Base-by-base conservation (phyloP, 2,797 vertebrate species). In the Pitangus sulphuratus region DNA sequence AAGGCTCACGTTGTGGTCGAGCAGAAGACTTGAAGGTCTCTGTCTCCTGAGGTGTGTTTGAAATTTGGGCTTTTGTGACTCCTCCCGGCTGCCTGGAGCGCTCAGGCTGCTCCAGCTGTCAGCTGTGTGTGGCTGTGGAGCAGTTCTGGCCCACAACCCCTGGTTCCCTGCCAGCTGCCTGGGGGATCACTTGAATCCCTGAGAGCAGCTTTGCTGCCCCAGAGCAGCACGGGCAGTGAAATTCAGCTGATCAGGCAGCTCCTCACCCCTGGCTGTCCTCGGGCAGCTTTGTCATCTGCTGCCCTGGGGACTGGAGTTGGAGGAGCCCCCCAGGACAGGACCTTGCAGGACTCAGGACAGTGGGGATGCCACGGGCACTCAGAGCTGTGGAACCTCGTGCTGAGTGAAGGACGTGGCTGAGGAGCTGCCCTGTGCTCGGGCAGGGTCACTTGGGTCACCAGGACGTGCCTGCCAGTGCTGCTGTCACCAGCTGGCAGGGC, bases 281-380 rank as follows among this genome's bases (percentile, higher is more conserved):
- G 1, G 0, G 0, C 9, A 62, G 48, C 62, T 35, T 5, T 77
- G 76, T 42, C 75, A 35, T 9, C n/a, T 61, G 54, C 84, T 64
- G 69, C 14, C 64, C 31, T 30, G 72, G 12, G 45, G 83, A 2
- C 35, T 37, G 24, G 37, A 6, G 13, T 8, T 31, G 9, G 22
- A 17, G 62, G 37, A 83, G 58, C 62, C 57, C 20, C n/a, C 0
- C 44, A 33, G 61, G 44, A 14, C 30, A 54, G 76, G 60, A 15
- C 14, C 26, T 44, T 30, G 51, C 18, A 3, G 60, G 25, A 8
- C 42, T 24, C 7, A 9, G 70, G 53, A 4, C 25, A 53, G 60
- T 0, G 1, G 11, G 76, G 70, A 9, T 48, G 58, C 24, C 9
- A 3, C 1, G 1, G 84, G 8, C 12, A 4, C n/a, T 16, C 44